Base-by-base conservation (phyloP, 2,113 vertebrate genomes). In the Planiliza haematocheilus region DNA sequence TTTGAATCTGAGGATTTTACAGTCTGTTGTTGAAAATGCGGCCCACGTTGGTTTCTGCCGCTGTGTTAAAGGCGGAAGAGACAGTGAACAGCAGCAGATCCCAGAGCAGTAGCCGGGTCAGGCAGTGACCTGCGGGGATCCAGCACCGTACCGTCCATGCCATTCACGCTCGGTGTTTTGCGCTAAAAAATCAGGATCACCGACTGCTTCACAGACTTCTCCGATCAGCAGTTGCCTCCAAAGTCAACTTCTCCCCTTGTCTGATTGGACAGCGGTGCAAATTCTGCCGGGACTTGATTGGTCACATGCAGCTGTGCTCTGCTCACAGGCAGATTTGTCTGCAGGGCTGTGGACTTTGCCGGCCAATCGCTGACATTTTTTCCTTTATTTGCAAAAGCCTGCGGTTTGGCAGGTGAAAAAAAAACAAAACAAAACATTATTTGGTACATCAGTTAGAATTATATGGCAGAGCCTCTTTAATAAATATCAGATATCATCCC, bases 281-380 rank as follows among this genome's bases (percentile, higher is more conserved):
- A 17, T 38, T 48, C 48, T 68, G 56, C n/a, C 1, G 24, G n/a
- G 37, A 74, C 38, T 14, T 58, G 52, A 86, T 79, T 86, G 79
- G 83, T 64, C 30, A 34, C 8, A 4, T 48, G 48, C 36, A 42
- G 64, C 60, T 51, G 74, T 39, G 30, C 46, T 76, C 74, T 79
- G 72, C 68, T 77, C 59, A 70, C 72, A 24, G 63, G 69, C 71
- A 84, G 76, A 84, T 68, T 72, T 80, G 56, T 63, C 65, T 53
- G 20, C 41, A 38, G 53, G 13, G 36, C 41, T 46, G n/a, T 2
- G 17, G 52, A 11, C 51, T 68, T 20, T 48, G 7, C 50, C 30
- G 51, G 55, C 61, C 57, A 36, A 63, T 74, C 56, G 24, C 24
- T 8, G 24, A 30, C 24, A 30, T 30, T 30, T 30, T 5, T 30